Evolutionary conservation across 1,140 invertebrate genomes (phyloP).

Genomic region (Drosophila biarmipes): DNA sequence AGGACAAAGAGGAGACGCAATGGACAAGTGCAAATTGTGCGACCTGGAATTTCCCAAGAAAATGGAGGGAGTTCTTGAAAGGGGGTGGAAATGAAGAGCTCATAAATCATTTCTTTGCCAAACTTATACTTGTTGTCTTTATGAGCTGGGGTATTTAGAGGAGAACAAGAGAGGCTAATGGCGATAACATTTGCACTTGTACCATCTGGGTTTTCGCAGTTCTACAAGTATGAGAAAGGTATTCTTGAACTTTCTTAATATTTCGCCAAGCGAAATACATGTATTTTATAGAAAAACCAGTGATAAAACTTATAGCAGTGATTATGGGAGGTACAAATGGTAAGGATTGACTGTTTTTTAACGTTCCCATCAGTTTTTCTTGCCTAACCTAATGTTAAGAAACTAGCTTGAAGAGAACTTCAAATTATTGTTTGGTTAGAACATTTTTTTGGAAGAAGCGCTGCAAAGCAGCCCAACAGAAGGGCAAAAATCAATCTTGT

Average conservation of each 20-base stretch:
- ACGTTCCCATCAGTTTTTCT: too few relatives aligned
- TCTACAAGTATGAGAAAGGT: too few relatives aligned
- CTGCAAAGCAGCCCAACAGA: neutral
- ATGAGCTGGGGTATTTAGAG: neutral
- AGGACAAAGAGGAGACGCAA: constrained; percentile 34
- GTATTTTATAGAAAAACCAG: too few relatives aligned
- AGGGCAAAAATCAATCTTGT: constrained; percentile 30
- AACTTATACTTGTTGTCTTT: neutral
- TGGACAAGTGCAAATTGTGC: constrained; percentile 39
- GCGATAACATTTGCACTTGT: neutral
- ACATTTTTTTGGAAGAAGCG: neutral
- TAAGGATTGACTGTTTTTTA: too few relatives aligned
- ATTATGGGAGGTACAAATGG: too few relatives aligned
- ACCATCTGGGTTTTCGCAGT: neutral
- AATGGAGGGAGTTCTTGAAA: neutral
- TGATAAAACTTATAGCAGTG: too few relatives aligned
- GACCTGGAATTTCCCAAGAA: constrained; percentile 31
- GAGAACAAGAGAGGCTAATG: neutral
- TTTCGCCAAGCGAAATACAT: too few relatives aligned
- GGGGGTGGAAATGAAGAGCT: constrained; percentile 4
- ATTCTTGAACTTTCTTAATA: too few relatives aligned
- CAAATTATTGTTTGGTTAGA: neutral
- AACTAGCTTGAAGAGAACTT: neutral
- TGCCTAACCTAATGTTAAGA: neutral
- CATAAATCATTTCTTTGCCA: neutral